Conservation (phyloP, 2,797 vertebrate genomes). For the Pseudomugil gertrudae region DNA sequence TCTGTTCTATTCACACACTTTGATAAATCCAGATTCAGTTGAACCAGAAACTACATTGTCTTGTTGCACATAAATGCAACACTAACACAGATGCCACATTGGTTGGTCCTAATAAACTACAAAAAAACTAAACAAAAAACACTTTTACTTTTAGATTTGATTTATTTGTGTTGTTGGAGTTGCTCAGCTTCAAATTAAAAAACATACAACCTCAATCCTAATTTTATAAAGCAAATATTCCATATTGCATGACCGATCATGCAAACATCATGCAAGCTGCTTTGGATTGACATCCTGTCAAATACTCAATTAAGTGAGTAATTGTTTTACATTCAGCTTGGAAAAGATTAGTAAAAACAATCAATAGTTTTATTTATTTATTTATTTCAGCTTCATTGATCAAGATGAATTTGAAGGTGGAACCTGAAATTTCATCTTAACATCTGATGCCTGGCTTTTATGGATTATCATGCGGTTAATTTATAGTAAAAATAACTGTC, state of each 20-base stretch:
- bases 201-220: background rate
- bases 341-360: background rate
- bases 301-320: background rate
- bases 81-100: too few species aligned
- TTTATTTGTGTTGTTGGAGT: background rate
- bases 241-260: background rate
- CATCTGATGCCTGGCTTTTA: constrained; percentile 3
- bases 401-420: background rate
- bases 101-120: too few species aligned
- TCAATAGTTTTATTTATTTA: background rate
- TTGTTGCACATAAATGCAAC: too few species aligned
- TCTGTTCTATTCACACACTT: background rate
- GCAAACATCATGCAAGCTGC: constrained; percentile 2
- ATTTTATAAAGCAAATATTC: background rate
- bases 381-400: background rate
- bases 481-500: background rate
- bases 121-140: too few species aligned
- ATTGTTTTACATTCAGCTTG: background rate
- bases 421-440: constrained; percentile 1
- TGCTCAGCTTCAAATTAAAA: background rate
- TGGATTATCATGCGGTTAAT: constrained; percentile 7
- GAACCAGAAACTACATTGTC: too few species aligned
- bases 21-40: background rate
- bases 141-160: background rate
- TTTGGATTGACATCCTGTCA: constrained; percentile 1